These are phyloP conservation scores for Aplochiton taeniatus DNA, from an alignment of 2,797 vertebrate species.

Conservation along the genomic window DNA sequence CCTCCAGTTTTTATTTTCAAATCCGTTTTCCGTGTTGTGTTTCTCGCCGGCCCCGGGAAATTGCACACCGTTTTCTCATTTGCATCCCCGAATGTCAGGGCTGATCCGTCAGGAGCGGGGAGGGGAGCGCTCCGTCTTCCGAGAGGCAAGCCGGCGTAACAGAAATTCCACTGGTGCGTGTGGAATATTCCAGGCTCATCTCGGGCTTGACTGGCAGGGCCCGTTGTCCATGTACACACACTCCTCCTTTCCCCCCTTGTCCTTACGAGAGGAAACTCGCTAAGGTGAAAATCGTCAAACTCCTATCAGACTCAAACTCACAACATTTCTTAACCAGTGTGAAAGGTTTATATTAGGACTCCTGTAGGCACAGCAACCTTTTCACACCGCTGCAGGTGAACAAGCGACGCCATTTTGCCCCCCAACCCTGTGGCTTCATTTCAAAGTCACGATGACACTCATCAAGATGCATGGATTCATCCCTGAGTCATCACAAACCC, in stretches of 20 bases:
- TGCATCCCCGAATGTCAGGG: slow-evolving; percentile 49
- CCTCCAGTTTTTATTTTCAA: slow-evolving; percentile 12
- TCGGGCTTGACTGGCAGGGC: slow-evolving; percentile 30
- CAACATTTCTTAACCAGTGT: too few species aligned
- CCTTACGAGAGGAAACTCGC: background rate
- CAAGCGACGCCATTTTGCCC: slow-evolving; percentile 29
- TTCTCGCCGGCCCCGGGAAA: slow-evolving; percentile 40
- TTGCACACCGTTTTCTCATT: slow-evolving; percentile 50
- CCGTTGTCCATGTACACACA: slow-evolving; percentile 6
- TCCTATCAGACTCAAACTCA: too few species aligned
- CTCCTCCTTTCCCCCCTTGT: slow-evolving; percentile 13
- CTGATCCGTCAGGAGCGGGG: slow-evolving; percentile 46
- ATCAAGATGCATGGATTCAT: slow-evolving; percentile 19
- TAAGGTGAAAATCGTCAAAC: too few species aligned
- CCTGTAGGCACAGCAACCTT: background rate
- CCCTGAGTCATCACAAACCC: background rate
- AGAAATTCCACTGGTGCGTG: slow-evolving; percentile 26
- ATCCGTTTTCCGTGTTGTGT: slow-evolving; percentile 17
- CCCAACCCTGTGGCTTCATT: slow-evolving; percentile 24
- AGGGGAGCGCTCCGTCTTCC: slow-evolving; percentile 31
- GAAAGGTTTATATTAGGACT: slow-evolving; percentile 3
- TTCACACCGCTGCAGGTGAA: slow-evolving; percentile 11
- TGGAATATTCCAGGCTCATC: slow-evolving; percentile 46
- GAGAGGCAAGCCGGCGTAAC: slow-evolving; percentile 30
- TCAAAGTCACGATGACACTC: slow-evolving; percentile 6